Evolutionary conservation across 2,888 invertebrate species (phyloP).

Genomic region (Hypselothyrea guttata): DNA sequence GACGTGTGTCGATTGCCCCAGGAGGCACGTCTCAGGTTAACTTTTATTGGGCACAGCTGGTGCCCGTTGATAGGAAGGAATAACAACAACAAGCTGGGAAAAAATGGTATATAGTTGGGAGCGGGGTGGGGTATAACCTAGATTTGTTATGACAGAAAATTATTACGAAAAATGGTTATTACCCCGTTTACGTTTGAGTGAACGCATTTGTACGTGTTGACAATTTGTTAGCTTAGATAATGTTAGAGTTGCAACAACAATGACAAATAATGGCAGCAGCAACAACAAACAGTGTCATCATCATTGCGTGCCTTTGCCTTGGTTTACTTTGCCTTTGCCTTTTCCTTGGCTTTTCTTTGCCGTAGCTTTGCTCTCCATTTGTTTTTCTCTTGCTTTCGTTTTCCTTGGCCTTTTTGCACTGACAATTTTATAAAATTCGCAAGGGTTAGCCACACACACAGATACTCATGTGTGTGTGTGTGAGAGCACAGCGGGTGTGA

Average conservation of each 20-base stretch:
- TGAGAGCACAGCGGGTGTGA: conserved; percentile 48
- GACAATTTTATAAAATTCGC: conserved; percentile 65
- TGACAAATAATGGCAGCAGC: conserved; percentile 18
- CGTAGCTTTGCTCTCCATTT: conserved; percentile 20
- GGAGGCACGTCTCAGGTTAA: too few relatives aligned
- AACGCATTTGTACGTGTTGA: conserved; percentile 81
- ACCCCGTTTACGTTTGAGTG: conserved; percentile 81
- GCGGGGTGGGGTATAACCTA: conserved; percentile 60
- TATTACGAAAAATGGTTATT: conserved; percentile 80
- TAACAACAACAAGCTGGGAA: neutral
- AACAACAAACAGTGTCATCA: conserved; percentile 52
- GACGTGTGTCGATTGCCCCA: neutral
- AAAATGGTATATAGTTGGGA: conserved; percentile 7
- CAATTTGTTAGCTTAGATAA: conserved; percentile 79
- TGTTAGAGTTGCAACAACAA: conserved; percentile 55
- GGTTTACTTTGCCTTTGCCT: conserved; percentile 23
- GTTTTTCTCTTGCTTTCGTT: conserved; percentile 12
- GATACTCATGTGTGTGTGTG: neutral
- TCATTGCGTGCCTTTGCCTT: conserved; percentile 49
- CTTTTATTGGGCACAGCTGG: conserved; percentile 4
- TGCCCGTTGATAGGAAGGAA: neutral
- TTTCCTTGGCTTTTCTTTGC: conserved; percentile 25
- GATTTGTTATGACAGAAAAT: conserved; percentile 80
- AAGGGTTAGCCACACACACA: conserved; percentile 61
- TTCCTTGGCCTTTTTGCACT: conserved; percentile 33